Conservation (phyloP, 37 sponge, comb jelly and placozoan genomes). For the Diacarnus erythraeanus region DNA sequence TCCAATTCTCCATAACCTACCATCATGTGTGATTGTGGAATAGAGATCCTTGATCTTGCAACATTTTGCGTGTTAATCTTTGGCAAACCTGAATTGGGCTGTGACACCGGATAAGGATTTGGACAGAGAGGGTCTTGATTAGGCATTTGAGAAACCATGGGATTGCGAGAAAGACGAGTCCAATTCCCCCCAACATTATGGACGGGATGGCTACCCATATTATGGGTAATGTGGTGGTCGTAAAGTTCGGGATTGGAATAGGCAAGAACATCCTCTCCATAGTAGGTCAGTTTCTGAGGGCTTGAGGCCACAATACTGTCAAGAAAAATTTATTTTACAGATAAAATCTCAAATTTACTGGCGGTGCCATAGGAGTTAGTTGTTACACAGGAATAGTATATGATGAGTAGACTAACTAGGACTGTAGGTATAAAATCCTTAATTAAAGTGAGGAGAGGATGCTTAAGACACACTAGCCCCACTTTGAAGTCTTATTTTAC, state of each 20-base stretch:
- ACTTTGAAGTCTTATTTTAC: too few relatives aligned
- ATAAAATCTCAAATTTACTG: too few relatives aligned
- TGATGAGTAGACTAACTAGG: too few relatives aligned
- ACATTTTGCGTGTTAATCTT: not conserved
- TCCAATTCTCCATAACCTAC: not conserved
- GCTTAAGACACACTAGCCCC: too few relatives aligned
- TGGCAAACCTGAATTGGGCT: not conserved
- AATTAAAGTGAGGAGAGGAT: too few relatives aligned
- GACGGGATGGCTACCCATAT: not conserved
- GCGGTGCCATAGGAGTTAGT: too few relatives aligned
- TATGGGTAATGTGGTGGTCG: not conserved
- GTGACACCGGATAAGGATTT: not conserved
- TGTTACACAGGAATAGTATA: too few relatives aligned
- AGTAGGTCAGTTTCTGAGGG: not conserved
- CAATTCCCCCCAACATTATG: too few relatives aligned
- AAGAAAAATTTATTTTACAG: too few relatives aligned
- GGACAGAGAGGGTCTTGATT: not conserved
- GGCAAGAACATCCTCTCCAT: not conserved
- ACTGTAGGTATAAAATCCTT: too few relatives aligned
- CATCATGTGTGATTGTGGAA: not conserved
- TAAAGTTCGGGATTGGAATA: not conserved
- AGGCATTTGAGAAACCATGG: not conserved
- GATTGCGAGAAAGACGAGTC: not conserved
- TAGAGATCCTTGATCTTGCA: too few relatives aligned
- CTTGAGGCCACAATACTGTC: not conserved